phyloP scores from a whole-genome alignment of 2,113 vertebrate species.

The Lasiurus cinereus region DNA sequence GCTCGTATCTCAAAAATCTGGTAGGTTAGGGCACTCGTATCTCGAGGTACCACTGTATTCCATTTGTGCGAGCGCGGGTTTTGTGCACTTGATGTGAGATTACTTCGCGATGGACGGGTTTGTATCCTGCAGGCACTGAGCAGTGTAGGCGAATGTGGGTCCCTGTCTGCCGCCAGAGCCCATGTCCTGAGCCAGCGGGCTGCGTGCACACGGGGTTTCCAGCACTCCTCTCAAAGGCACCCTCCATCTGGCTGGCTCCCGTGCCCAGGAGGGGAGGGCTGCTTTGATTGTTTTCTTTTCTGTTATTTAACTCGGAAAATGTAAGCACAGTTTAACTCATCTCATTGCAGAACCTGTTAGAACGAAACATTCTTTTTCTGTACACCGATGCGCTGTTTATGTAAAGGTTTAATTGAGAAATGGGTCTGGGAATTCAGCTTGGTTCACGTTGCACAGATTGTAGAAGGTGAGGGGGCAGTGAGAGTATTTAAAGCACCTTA shows the following conservation, averaged over 20 bases:
- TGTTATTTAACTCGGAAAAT: slow-evolving; percentile 12
- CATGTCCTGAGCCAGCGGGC: background rate
- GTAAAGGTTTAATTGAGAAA: slow-evolving; percentile 18
- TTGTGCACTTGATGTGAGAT: background rate
- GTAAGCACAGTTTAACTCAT: background rate
- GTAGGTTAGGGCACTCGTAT: too few relatives aligned
- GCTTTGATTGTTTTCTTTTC: background rate
- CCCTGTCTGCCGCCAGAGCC: background rate
- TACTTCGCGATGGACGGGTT: background rate
- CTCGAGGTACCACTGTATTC: background rate
- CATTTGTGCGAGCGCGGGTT: background rate
- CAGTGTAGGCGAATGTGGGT: too few relatives aligned
- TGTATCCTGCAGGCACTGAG: background rate
- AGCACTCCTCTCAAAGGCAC: background rate
- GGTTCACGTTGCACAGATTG: background rate
- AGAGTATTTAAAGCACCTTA: background rate
- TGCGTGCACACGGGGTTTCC: fast-evolving
- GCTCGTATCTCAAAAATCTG: too few relatives aligned
- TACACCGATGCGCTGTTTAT: background rate
- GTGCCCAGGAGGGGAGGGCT: background rate
- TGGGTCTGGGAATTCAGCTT: background rate
- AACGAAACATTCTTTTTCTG: background rate
- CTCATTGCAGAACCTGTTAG: slow-evolving; percentile 13
- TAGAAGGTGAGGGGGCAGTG: background rate
- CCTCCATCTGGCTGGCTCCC: background rate